These are phyloP conservation scores for Blera fallax DNA, from an alignment of 2,888 invertebrate genomes.

Conservation along the genomic window DNA sequence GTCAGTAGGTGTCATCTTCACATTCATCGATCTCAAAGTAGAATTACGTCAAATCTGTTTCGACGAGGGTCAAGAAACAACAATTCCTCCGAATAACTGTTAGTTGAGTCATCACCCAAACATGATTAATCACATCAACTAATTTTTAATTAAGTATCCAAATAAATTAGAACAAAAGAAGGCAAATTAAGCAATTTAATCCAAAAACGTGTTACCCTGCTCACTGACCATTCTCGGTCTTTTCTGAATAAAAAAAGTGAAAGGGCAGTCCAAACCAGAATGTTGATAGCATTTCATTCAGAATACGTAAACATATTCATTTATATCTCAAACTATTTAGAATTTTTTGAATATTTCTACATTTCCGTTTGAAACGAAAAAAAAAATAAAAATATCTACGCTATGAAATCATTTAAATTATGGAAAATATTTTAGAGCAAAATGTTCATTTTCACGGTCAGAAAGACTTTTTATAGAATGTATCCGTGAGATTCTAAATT, in stretches of 20 bases:
- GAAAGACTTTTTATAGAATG: background rate
- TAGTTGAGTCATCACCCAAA: background rate
- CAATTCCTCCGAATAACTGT: too few species aligned
- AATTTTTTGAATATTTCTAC: background rate
- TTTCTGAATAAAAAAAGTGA: background rate
- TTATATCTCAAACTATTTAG: background rate
- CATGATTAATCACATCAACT: background rate
- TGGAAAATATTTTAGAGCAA: background rate
- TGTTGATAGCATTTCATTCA: background rate
- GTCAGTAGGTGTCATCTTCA: too few species aligned
- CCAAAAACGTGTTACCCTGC: background rate
- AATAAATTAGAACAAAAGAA: background rate
- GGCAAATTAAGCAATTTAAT: background rate
- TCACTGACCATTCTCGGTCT: background rate
- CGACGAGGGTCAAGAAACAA: background rate
- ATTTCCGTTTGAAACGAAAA: too few species aligned
- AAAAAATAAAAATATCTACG: background rate
- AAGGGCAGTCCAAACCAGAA: constrained; percentile 21
- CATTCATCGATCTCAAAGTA: too few species aligned
- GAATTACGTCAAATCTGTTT: too few species aligned
- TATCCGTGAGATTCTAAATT: constrained; percentile 23
- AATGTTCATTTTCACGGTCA: constrained; percentile 26
- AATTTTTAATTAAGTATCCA: background rate
- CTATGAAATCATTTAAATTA: background rate
- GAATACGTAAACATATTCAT: background rate